phyloP scores from a whole-genome alignment of 2,113 vertebrate species.

The Mus spicilegus region DNA sequence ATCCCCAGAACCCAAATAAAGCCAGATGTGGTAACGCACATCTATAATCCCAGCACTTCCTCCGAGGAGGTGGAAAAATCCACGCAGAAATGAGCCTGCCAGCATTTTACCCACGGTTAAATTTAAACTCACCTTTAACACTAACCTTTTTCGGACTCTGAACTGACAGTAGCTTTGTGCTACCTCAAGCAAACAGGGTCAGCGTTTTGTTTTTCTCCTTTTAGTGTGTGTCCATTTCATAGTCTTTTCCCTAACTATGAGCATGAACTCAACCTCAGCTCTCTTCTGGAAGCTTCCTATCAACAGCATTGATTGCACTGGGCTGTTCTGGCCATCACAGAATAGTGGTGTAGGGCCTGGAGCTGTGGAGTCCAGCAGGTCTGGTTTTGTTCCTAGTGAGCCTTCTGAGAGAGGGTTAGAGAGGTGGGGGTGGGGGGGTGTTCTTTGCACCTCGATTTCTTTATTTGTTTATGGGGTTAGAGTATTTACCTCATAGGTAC shows the following conservation, averaged over 20 bases:
- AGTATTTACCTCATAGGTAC: neutral
- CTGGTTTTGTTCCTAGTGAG: neutral
- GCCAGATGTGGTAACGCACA: neutral
- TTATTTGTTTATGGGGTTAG: neutral
- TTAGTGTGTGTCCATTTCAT: neutral
- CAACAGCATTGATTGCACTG: neutral
- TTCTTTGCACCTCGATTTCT: neutral
- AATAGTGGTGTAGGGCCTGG: neutral
- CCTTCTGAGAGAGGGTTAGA: neutral
- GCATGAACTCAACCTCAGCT: neutral
- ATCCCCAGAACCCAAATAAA: neutral
- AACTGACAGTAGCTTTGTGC: neutral
- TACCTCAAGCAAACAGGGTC: neutral
- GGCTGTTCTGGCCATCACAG: neutral
- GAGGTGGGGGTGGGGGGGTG: neutral
- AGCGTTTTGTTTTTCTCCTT: neutral
- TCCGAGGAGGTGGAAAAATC: neutral
- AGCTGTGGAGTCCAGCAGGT: constrained; percentile 1
- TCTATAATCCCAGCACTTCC: neutral
- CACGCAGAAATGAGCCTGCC: neutral
- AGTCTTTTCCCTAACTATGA: neutral
- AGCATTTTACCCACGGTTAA: neutral
- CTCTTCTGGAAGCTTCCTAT: neutral
- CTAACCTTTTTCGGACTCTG: neutral
- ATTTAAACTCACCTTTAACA: neutral